Base-by-base conservation (phyloP, 2,113 vertebrate genomes). In the Sarotherodon lohbergeri region DNA sequence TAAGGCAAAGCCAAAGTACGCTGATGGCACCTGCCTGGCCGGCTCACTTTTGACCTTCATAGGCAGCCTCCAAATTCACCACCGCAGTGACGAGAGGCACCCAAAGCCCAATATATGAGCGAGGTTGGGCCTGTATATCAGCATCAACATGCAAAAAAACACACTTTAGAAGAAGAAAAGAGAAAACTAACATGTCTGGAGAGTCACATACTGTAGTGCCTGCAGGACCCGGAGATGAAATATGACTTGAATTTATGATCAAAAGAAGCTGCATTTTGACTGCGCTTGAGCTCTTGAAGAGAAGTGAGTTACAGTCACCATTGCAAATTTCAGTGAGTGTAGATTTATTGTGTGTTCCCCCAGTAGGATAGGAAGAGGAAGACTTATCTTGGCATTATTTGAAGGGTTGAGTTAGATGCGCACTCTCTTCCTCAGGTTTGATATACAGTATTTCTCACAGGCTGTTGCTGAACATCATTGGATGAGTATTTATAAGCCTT, bases 1-100 rank as follows among this genome's bases (percentile, higher is more conserved):
- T 43, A 57, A 83, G 19, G 55, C 56, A 22, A 83, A 78, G 59
- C 55, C 71, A 63, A 73, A 86, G 79, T 83, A 81, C 50, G 56
- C 27, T 36, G 59, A 19, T 55, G 27, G n/a, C 5, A 19, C 55
- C 63, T 54, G 52, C 27, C 83, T 76, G 59, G 3, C 80, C 34
- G 52, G 24, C 46, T 94, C 83, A 94, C 89, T 94, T 95, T 84
- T 95, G 93, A 95, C 95, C 85, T 95, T 96, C 91, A 80, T 93
- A 71, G 82, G 29, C 76, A 92, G 91, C 61, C 92, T 96, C 96
- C 95, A 96, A 95, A 97, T 97, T 96, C 96, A 94, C 88, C 96
- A 96, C 90, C 63, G n/a, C 46, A 50, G 91, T 85, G 95, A 87
- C 91, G 94, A 86, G 50, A 94, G 84, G 91, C 92, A 88, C 82